Percentiles rank a stretch among this genome's conserved stretches.
Conservation (phyloP, 2,113 vertebrate species). For the Entelurus aequoreus region DNA sequence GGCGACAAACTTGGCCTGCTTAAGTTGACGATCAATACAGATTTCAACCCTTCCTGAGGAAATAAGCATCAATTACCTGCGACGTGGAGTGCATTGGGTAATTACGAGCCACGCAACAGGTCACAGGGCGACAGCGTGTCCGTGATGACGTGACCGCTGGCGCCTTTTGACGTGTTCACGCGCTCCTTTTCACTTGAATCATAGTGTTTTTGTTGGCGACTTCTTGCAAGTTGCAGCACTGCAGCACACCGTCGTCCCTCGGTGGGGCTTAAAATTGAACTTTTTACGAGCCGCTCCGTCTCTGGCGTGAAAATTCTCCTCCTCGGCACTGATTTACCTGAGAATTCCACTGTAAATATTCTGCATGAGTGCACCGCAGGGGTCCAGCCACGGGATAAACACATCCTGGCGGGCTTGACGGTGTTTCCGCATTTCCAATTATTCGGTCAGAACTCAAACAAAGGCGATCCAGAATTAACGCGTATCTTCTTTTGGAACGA, state of each 20-base stretch:
- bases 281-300: conserved; percentile 31
- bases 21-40: conserved; percentile 82
- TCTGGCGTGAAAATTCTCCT: conserved; percentile 37
- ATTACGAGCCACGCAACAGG: conserved; percentile 71
- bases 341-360: no score
- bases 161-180: conserved; percentile 36
- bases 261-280: conserved; percentile 19
- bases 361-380: no score
- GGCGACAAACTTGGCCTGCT: conserved; percentile 85
- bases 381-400: no score
- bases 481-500: conserved; percentile 2
- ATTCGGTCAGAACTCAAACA: neutral
- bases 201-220: conserved; percentile 54
- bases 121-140: conserved; percentile 50
- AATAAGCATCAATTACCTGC: conserved; percentile 77
- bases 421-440: conserved; percentile 1
- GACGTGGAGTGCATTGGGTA: conserved; percentile 60
- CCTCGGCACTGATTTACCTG: conserved; percentile 9
- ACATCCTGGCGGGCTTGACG: neutral
- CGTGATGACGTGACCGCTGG: conserved; percentile 54
- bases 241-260: conserved; percentile 20
- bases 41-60: conserved; percentile 78
- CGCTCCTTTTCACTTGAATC: conserved; percentile 43
- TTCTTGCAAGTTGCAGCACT: conserved; percentile 20
- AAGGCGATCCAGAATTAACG: neutral